phyloP scores from a whole-genome alignment of 2,888 invertebrate species.

The Cryptosula pallasiana region DNA sequence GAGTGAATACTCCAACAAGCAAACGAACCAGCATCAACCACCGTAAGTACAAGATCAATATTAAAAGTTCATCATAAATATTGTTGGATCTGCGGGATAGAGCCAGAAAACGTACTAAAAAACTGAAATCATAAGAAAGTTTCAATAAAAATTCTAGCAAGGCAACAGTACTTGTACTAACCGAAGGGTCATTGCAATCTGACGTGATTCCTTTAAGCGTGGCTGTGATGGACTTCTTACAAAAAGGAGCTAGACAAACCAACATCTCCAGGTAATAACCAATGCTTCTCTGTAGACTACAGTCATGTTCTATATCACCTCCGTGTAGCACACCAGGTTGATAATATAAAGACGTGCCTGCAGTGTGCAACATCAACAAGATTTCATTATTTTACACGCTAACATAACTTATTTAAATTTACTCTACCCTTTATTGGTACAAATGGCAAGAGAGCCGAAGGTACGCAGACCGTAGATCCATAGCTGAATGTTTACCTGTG shows the following conservation, averaged over 20 bases:
- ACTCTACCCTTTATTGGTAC: too few relatives aligned
- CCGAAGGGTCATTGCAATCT: constrained; percentile 57
- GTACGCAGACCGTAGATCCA: not conserved
- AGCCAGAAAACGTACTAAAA: too few relatives aligned
- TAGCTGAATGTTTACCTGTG: constrained; percentile 57
- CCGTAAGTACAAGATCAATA: too few relatives aligned
- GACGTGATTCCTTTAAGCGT: constrained; percentile 86
- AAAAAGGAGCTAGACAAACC: constrained; percentile 85
- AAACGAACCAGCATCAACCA: too few relatives aligned
- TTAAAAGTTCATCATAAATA: too few relatives aligned
- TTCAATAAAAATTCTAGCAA: too few relatives aligned
- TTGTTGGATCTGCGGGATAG: too few relatives aligned
- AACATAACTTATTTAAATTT: too few relatives aligned
- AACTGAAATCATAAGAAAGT: too few relatives aligned
- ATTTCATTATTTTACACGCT: too few relatives aligned
- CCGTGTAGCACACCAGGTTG: constrained; percentile 87
- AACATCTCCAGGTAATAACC: constrained; percentile 85
- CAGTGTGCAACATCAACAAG: not conserved
- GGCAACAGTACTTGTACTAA: constrained; percentile 36
- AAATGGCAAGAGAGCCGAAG: too few relatives aligned
- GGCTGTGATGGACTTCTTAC: constrained; percentile 77
- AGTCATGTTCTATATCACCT: constrained; percentile 80
- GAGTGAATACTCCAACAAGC: too few relatives aligned
- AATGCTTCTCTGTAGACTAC: constrained; percentile 71
- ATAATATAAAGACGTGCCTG: constrained; percentile 78